phyloP scores from a whole-genome alignment of 1,140 invertebrate genomes.

The Medauroidea extradentata region DNA sequence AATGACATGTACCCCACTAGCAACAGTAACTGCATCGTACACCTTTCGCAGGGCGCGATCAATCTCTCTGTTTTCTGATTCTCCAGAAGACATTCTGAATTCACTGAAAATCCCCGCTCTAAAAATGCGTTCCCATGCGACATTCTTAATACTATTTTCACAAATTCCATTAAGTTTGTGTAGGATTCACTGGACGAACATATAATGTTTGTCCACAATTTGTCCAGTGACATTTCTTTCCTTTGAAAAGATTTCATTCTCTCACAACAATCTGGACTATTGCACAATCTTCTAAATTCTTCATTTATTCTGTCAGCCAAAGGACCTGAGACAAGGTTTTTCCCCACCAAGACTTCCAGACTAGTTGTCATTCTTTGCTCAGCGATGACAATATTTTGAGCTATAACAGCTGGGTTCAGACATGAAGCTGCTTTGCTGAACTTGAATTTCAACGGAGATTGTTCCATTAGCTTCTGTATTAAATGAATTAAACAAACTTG shows the following conservation, averaged over 20 bases:
- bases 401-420: too few species aligned
- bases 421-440: too few species aligned
- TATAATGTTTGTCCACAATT: conserved; percentile 16
- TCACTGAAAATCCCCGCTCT: conserved; percentile 22
- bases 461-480: too few species aligned
- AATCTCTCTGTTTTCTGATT: conserved; percentile 18
- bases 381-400: too few species aligned
- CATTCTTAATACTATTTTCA: conserved; percentile 18
- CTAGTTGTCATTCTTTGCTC: conserved; percentile 4
- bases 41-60: conserved; percentile 15
- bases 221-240: conserved; percentile 9
- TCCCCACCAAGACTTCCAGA: conserved; percentile 12
- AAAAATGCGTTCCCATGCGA: conserved; percentile 19
- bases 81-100: conserved; percentile 18
- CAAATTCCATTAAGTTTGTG: conserved; percentile 6
- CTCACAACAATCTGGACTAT: background rate
- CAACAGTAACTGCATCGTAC: conserved; percentile 13
- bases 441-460: too few species aligned
- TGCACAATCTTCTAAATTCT: conserved; percentile 11
- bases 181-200: background rate
- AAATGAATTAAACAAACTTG: too few species aligned
- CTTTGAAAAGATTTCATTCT: conserved; percentile 14
- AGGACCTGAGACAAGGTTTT: conserved; percentile 13
- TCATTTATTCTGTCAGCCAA: conserved; percentile 13
- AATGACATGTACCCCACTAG: conserved; percentile 10